Evolutionary conservation across 2,113 vertebrate species (phyloP).

Genomic region (Lipophrys pholis): DNA sequence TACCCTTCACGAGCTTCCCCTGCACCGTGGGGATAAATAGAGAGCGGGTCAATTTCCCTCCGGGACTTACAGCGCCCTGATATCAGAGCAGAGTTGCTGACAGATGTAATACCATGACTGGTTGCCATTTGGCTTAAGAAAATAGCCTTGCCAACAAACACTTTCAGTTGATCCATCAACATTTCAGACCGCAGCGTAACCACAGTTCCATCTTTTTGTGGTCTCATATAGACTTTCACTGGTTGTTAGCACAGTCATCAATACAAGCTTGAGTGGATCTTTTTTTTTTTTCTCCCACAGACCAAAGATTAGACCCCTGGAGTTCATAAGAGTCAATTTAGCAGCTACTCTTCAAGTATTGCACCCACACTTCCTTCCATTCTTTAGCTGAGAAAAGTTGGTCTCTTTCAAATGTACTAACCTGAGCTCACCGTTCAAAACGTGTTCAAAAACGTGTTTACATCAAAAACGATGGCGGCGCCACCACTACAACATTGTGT

Average conservation of each 20-base stretch:
- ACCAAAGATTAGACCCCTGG: constrained; percentile 44
- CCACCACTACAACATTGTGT: no score
- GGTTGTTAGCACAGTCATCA: constrained; percentile 62
- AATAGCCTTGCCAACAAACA: constrained; percentile 76
- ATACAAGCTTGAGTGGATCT: constrained; percentile 45
- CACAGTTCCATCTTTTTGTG: constrained; percentile 19
- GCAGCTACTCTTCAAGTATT: neutral
- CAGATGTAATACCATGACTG: constrained; percentile 58
- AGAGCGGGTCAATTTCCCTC: constrained; percentile 46
- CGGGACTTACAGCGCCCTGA: constrained; percentile 35
- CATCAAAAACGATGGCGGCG: neutral
- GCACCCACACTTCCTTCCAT: neutral
- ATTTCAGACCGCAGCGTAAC: constrained; percentile 52
- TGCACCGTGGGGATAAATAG: constrained; percentile 54
- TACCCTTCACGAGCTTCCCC: constrained; percentile 40
- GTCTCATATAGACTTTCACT: constrained; percentile 42
- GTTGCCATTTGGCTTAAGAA: constrained; percentile 71
- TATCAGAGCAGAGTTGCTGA: constrained; percentile 70
- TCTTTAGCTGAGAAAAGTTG: neutral
- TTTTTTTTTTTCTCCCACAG: constrained; percentile 20
- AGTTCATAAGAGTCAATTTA: constrained; percentile 34
- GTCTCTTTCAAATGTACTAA: neutral
- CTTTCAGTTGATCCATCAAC: constrained; percentile 78
- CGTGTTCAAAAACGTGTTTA: neutral
- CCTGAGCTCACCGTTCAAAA: neutral